Base-by-base conservation (phyloP, 1,140 invertebrate species). In the Micrasema longulum region DNA sequence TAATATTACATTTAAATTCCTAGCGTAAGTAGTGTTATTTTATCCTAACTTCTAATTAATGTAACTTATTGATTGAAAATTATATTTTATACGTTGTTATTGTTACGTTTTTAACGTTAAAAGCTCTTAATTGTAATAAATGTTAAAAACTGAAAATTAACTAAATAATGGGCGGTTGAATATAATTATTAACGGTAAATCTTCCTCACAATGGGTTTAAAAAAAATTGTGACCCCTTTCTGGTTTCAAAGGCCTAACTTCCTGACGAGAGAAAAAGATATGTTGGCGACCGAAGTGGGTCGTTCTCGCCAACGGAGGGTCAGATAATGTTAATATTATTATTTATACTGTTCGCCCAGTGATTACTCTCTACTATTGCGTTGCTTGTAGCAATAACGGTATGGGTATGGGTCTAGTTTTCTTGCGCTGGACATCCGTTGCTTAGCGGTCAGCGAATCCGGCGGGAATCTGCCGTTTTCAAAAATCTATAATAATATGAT, bases 331-430 rank as follows among this genome's bases (percentile, higher is more conserved):
- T 55, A 57, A 31, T 69, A 43, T 52, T 64, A 64, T 64, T 52
- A 62, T 48, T 48, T 48, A 52, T 14, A 45, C 38, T 72, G 60
- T 47, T 45, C 22, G 38, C 62, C 47, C 66, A 71, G 45, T 62
- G 20, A 63, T 70, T 57, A 43, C 35, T 60, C 23, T 60, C 71
- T 72, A 72, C 52, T 72, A 72, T 72, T 72, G 71, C 71, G 43
- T 72, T 72, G 71, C 66, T 47, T 41, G 53, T 26, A 53, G 22
- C 22, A 14, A n/a, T 47, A 47, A 64, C 62, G 38, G 62, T 64
- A 48, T 22, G 23, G 22, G 16, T n/a, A 16, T 43, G 41, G 16
- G 23, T 48, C 12, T 14, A 11, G 38, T 45, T 14, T 26, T n/a
- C n/a, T n/a, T n/a, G n/a, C 14, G 38, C 47, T 23, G 45, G 22